Evolutionary conservation across 1,140 invertebrate genomes (phyloP).

Genomic region (Dreissena rostriformis): DNA sequence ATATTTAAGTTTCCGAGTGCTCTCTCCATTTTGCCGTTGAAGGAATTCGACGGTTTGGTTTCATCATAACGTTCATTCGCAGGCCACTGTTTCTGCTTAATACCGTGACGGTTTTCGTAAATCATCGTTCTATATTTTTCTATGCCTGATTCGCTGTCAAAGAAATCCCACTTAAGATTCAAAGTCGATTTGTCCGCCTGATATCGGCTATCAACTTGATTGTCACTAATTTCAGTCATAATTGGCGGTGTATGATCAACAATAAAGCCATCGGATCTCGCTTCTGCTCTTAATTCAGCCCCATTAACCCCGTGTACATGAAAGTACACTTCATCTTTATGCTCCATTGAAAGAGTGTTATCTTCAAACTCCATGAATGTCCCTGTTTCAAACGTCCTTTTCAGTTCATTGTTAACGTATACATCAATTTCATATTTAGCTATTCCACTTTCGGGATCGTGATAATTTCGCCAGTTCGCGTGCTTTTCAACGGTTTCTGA

Average conservation of each 20-base stretch:
- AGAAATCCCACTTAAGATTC: conserved; percentile 28
- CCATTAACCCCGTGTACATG: conserved; percentile 30
- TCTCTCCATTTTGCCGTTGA: neutral
- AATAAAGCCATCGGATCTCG: conserved; percentile 17
- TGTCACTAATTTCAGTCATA: conserved; percentile 13
- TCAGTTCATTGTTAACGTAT: conserved; percentile 32
- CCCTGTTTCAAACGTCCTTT: conserved; percentile 28
- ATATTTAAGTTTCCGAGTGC: neutral
- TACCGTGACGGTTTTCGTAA: conserved; percentile 17
- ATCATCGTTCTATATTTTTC: conserved; percentile 27
- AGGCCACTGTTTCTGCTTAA: conserved; percentile 36
- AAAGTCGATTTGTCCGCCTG: conserved; percentile 22
- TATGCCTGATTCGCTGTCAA: conserved; percentile 37
- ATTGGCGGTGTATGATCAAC: conserved; percentile 33
- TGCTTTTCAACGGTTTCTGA: conserved; percentile 35
- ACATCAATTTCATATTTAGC: conserved; percentile 31
- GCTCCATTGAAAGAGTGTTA: conserved; percentile 42
- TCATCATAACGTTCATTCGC: neutral
- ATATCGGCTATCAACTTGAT: neutral
- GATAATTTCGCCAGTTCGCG: conserved; percentile 22
- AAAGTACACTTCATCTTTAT: conserved; percentile 36
- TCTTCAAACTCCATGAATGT: conserved; percentile 14
- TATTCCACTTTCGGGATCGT: conserved; percentile 37
- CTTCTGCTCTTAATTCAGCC: conserved; percentile 15
- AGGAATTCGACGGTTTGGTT: neutral